A percentile compares a stretch with the other conserved stretches of the same genome.
Conservation (phyloP, 2,888 invertebrate genomes). For the Onchidella celtica region DNA sequence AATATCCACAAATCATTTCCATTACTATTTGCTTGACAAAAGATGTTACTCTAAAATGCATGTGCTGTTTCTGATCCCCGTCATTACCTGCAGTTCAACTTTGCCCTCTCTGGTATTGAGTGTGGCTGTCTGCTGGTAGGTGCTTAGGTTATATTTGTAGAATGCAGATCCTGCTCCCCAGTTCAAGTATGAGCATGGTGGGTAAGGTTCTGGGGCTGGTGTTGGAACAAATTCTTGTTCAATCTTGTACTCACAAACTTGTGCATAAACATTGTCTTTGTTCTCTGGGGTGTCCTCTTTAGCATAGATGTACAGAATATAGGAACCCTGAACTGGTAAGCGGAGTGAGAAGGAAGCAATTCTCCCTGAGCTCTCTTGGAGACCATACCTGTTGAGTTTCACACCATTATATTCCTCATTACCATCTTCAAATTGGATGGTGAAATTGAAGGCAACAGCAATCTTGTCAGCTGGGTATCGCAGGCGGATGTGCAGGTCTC, state of each 20-base stretch:
- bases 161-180: slow-evolving; percentile 79
- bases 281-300: slow-evolving; percentile 78
- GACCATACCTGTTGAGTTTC: slow-evolving; percentile 76
- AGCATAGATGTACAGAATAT: slow-evolving; percentile 79
- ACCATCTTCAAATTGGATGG: slow-evolving; percentile 77
- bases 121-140: slow-evolving; percentile 77
- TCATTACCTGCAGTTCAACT: slow-evolving; percentile 78
- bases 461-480: slow-evolving; percentile 76
- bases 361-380: slow-evolving; percentile 79
- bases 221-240: slow-evolving; percentile 68
- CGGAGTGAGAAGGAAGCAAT: slow-evolving; percentile 79
- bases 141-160: slow-evolving; percentile 75
- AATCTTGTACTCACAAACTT: slow-evolving; percentile 80
- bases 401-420: slow-evolving; percentile 74
- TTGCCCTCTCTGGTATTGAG: slow-evolving; percentile 77
- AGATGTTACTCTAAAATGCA: too few relatives aligned
- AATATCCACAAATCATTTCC: too few relatives aligned
- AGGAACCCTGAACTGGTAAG: slow-evolving; percentile 76
- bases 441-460: slow-evolving; percentile 79
- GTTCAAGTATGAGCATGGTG: slow-evolving; percentile 79
- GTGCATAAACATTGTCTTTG: slow-evolving; percentile 79
- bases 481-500: slow-evolving; percentile 76
- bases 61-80: too few relatives aligned
- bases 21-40: too few relatives aligned
- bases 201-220: slow-evolving; percentile 76